Evolutionary conservation across 2,113 vertebrate species (phyloP).

Genomic region (Sander lucioperca): DNA sequence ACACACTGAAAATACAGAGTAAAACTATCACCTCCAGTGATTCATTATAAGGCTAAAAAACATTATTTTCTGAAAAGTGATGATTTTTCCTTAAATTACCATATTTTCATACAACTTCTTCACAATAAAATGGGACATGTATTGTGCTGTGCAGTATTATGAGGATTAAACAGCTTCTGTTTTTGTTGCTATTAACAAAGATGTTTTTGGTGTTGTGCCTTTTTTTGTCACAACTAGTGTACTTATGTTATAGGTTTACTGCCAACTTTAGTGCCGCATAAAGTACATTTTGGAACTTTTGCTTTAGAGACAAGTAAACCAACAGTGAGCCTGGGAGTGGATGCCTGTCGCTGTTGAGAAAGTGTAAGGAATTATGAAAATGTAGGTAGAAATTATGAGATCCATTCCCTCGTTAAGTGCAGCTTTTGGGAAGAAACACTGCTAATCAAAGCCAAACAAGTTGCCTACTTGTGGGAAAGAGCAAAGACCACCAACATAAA

Average conservation of each 20-base stretch:
- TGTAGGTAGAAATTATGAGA: background rate
- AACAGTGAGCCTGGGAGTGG: background rate
- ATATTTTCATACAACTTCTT: background rate
- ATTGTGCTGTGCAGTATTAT: background rate
- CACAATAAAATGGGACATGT: background rate
- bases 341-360: background rate
- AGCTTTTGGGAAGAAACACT: background rate
- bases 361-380: background rate
- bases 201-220: background rate
- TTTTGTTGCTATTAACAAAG: background rate
- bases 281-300: background rate
- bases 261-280: background rate
- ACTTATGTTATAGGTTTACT: too few species aligned
- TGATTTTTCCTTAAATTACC: background rate
- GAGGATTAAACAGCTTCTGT: background rate
- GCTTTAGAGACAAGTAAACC: background rate
- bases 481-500: background rate
- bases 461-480: background rate
- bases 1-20: too few species aligned
- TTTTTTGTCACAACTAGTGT: background rate
- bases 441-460: background rate
- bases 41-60: background rate
- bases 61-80: background rate
- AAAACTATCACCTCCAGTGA: background rate
- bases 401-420: too few species aligned